Conservation (phyloP, 1,140 invertebrate genomes). For the Oreohelix idahoensis region DNA sequence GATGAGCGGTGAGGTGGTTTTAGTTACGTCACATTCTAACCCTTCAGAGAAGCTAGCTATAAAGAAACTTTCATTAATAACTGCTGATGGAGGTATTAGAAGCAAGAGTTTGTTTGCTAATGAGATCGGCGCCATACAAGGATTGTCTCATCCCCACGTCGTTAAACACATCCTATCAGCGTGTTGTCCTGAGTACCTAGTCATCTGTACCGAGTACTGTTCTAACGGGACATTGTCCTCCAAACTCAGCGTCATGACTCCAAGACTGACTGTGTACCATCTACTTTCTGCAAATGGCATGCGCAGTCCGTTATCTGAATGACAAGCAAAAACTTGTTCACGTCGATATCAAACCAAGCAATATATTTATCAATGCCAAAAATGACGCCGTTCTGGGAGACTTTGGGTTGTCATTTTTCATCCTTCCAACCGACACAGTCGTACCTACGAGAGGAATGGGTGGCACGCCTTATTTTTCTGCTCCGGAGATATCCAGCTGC, state of each 20-base stretch:
- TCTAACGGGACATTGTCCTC: neutral
- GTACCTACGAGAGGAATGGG: too few species aligned
- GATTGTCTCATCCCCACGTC: neutral
- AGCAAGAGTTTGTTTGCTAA: neutral
- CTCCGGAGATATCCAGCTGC: too few species aligned
- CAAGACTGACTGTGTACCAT: neutral
- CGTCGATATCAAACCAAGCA: neutral
- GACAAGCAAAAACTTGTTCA: neutral
- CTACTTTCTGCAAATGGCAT: neutral
- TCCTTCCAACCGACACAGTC: too few species aligned
- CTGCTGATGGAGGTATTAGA: neutral
- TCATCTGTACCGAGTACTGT: slow-evolving; percentile 17
- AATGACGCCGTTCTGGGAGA: neutral
- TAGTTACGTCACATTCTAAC: neutral
- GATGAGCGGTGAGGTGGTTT: neutral
- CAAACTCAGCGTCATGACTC: neutral
- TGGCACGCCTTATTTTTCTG: too few species aligned
- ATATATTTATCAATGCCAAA: neutral
- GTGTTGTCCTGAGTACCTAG: neutral
- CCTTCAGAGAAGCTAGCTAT: neutral
- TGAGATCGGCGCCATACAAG: neutral
- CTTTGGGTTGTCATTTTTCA: neutral
- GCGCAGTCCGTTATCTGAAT: neutral
- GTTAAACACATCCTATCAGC: neutral
- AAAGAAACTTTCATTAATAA: neutral